Conservation (phyloP, 2,113 vertebrate genomes). For the Xenus cinereus region DNA sequence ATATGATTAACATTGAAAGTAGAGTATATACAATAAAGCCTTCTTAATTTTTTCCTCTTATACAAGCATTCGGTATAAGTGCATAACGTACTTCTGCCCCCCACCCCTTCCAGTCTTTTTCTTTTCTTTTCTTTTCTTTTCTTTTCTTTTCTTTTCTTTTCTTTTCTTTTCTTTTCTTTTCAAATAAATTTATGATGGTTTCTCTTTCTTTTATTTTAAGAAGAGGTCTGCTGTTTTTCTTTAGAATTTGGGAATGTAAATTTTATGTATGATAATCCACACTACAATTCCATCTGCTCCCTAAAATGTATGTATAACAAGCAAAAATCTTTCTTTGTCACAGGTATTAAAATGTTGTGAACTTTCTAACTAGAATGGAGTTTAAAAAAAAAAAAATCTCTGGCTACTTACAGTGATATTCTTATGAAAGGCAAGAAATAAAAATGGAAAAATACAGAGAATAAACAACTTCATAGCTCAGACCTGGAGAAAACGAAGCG, state of each 20-base stretch:
- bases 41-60: neutral
- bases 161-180: neutral
- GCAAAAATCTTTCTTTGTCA: neutral
- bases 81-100: accelerated
- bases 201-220: neutral
- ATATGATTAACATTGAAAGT: neutral
- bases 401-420: neutral
- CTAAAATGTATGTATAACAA: neutral
- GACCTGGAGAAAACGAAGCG: accelerated
- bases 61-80: neutral
- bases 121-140: too few relatives aligned
- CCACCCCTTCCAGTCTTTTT: too few relatives aligned
- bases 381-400: neutral
- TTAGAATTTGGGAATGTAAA: neutral
- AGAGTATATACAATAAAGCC: neutral
- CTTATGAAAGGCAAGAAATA: neutral
- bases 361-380: neutral
- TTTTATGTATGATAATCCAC: neutral
- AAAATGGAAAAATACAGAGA: neutral
- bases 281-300: neutral
- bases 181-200: neutral
- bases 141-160: too few relatives aligned
- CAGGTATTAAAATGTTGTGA: neutral
- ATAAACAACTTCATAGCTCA: neutral
- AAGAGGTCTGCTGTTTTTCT: neutral